A percentile compares a stretch with the other conserved stretches of the same genome.
Evolutionary conservation across 2,797 vertebrate genomes (phyloP).

Genomic region (Strix occidentalis): DNA sequence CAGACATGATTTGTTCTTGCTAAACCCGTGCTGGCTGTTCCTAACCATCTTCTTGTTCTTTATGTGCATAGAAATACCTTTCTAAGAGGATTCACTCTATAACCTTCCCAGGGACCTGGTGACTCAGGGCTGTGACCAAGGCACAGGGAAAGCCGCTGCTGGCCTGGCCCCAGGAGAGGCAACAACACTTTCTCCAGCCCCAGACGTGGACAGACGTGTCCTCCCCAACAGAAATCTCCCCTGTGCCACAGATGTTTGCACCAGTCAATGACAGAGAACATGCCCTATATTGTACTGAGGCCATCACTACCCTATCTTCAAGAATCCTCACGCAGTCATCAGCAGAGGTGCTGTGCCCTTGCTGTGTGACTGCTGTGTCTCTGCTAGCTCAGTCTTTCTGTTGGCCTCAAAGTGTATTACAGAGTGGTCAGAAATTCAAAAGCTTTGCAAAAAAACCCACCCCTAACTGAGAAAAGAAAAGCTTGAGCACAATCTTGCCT

Average conservation of each 20-base stretch:
- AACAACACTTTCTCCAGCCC: background rate
- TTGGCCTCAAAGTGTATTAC: background rate
- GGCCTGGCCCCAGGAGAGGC: background rate
- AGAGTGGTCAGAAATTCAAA: background rate
- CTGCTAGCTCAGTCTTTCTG: background rate
- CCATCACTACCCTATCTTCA: background rate
- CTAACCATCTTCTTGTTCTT: background rate
- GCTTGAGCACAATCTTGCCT: background rate
- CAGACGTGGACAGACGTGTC: background rate
- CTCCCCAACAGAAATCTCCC: background rate
- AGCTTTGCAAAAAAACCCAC: background rate
- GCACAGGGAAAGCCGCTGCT: background rate
- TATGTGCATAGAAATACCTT: background rate
- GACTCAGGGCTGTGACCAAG: background rate
- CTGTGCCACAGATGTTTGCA: background rate
- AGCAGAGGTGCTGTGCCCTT: background rate
- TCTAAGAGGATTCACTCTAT: background rate
- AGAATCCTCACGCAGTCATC: background rate
- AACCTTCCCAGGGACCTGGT: background rate
- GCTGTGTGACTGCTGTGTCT: background rate
- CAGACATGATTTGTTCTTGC: background rate
- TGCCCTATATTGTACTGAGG: background rate
- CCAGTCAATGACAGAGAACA: background rate
- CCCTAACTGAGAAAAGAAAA: background rate
- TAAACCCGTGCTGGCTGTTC: background rate